These are phyloP conservation scores for Luperina nickerlii DNA, from an alignment of 2,888 invertebrate genomes.

Conservation along the genomic window DNA sequence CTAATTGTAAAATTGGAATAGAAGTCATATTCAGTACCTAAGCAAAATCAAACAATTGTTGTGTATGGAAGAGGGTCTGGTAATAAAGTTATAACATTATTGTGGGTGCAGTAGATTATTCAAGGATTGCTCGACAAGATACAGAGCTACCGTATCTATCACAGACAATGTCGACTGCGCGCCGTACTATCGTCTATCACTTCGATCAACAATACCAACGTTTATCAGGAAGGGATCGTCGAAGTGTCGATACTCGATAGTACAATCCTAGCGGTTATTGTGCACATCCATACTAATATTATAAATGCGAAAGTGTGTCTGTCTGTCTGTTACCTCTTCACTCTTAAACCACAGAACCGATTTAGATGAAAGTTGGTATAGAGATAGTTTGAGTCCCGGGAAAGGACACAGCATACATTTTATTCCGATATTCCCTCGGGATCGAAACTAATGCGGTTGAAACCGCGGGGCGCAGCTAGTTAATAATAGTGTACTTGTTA, in stretches of 20 bases:
- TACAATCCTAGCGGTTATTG: slow-evolving; percentile 37
- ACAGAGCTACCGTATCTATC: slow-evolving; percentile 37
- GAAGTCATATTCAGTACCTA: background rate
- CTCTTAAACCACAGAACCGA: too few species aligned
- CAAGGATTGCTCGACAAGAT: slow-evolving; percentile 24
- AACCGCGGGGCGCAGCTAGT: too few species aligned
- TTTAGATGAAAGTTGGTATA: too few species aligned
- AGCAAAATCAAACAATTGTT: background rate
- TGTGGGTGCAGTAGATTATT: background rate
- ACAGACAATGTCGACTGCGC: slow-evolving; percentile 27
- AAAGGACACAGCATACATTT: too few species aligned
- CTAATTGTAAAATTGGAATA: background rate
- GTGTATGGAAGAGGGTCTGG: background rate
- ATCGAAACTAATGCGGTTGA: too few species aligned
- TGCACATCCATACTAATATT: slow-evolving; percentile 8
- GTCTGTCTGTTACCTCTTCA: too few species aligned
- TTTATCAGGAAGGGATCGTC: slow-evolving; percentile 9
- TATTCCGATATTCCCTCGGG: too few species aligned
- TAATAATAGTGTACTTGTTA: slow-evolving; percentile 44
- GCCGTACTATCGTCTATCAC: slow-evolving; percentile 1
- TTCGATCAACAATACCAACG: too few species aligned
- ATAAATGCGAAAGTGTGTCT: too few species aligned
- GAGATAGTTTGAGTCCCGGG: too few species aligned
- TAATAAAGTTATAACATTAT: slow-evolving; percentile 10
- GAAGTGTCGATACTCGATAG: slow-evolving; percentile 6